Conservation (phyloP, 2,797 vertebrate genomes). For the Gambelia wislizenii region DNA sequence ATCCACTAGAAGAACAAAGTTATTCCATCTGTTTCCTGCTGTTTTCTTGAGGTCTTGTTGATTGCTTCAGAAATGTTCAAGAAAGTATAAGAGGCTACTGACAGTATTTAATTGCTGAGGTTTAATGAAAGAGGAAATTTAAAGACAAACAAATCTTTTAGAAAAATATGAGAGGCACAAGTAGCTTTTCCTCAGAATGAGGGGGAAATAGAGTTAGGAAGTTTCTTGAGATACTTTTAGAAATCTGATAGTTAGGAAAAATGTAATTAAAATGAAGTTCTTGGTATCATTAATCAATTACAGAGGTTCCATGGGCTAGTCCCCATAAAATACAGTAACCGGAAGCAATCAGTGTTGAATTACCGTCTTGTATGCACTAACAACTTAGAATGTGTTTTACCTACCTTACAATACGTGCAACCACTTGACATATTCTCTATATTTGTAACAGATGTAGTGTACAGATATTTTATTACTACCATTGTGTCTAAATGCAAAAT, state of each 20-base stretch:
- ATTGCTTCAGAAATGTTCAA: conserved; percentile 12
- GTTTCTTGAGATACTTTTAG: conserved; percentile 63
- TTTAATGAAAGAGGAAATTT: conserved; percentile 15
- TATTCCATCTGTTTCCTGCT: neutral
- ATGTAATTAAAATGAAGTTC: conserved; percentile 54
- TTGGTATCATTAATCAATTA: conserved; percentile 61
- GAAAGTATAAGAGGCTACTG: neutral
- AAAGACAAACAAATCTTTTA: conserved; percentile 32
- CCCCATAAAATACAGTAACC: conserved; percentile 57
- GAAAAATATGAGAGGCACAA: conserved; percentile 33
- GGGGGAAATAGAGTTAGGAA: conserved; percentile 59
- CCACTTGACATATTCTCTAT: conserved; percentile 77
- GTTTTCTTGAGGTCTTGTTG: neutral
- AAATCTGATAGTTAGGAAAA: conserved; percentile 60
- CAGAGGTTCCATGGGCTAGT: conserved; percentile 66
- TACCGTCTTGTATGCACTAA: conserved; percentile 66
- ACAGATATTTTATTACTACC: conserved; percentile 79
- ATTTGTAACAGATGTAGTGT: conserved; percentile 80
- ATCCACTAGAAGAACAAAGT: neutral
- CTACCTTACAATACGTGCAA: conserved; percentile 62
- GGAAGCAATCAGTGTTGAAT: conserved; percentile 68
- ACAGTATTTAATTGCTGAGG: conserved; percentile 19
- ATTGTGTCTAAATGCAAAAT: conserved; percentile 67
- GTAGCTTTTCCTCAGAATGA: conserved; percentile 60
- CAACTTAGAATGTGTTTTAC: conserved; percentile 66